Conservation (phyloP, 2,888 invertebrate species). For the Latheticus oryzae region DNA sequence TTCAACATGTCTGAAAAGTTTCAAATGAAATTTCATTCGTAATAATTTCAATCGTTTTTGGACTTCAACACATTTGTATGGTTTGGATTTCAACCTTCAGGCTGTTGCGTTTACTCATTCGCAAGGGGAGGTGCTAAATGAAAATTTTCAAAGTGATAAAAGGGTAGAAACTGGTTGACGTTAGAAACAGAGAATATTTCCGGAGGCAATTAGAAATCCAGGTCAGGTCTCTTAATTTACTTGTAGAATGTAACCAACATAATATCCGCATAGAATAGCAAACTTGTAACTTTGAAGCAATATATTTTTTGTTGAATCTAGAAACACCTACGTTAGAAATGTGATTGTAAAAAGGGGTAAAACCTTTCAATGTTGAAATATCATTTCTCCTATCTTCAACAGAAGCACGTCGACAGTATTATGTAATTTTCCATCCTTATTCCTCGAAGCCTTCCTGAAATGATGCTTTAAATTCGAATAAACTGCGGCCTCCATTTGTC, state of each 20-base stretch:
- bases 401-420: conserved; percentile 25
- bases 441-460: conserved; percentile 23
- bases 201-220: neutral
- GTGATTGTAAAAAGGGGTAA: conserved; percentile 9
- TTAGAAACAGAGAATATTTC: conserved; percentile 1
- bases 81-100: neutral
- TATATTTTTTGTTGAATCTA: conserved; percentile 1
- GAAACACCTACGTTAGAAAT: conserved; percentile 2
- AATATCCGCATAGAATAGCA: too few relatives aligned
- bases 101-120: conserved; percentile 7
- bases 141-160: conserved; percentile 15
- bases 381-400: conserved; percentile 18
- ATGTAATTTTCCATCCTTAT: conserved; percentile 29
- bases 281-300: too few relatives aligned
- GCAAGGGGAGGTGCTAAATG: conserved; percentile 5
- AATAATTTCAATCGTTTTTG: conserved; percentile 3
- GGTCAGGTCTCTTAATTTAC: too few relatives aligned
- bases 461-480: conserved; percentile 42
- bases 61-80: neutral
- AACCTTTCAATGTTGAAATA: conserved; percentile 17
- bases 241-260: too few relatives aligned
- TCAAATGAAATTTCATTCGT: conserved; percentile 2
- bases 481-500: conserved; percentile 54
- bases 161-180: neutral
- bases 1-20: conserved; percentile 5